Conservation (phyloP, 2,888 invertebrate genomes). For the Erynnis tages region DNA sequence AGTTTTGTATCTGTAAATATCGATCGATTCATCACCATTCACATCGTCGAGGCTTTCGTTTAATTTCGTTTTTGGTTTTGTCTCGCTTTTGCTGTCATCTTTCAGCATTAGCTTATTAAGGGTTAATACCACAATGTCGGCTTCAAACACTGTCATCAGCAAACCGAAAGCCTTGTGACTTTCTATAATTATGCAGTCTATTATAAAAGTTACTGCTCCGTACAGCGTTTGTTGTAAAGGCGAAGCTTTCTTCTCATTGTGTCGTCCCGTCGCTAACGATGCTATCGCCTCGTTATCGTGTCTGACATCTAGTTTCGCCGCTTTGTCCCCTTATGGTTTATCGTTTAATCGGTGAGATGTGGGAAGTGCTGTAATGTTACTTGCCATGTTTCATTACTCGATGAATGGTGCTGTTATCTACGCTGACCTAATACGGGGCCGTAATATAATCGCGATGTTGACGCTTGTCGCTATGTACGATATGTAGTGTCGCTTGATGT, state of each 20-base stretch:
- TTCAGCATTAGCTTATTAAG: conserved; percentile 5
- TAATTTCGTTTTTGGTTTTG: background rate
- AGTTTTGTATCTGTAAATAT: background rate
- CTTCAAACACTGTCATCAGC: conserved; percentile 10
- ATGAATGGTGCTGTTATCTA: conserved; percentile 27
- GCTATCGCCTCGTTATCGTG: conserved; percentile 53
- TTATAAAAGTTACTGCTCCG: conserved; percentile 25
- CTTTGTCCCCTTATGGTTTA: conserved; percentile 53
- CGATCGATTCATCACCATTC: background rate
- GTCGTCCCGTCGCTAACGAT: conserved; percentile 47
- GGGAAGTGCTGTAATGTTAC: conserved; percentile 35
- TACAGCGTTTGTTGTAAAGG: conserved; percentile 34
- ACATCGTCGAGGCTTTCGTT: background rate
- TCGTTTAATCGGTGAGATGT: conserved; percentile 53
- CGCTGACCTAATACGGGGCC: conserved; percentile 24
- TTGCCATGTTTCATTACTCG: conserved; percentile 27
- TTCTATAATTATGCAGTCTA: conserved; percentile 26
- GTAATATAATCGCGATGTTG: conserved; percentile 19
- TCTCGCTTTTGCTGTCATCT: background rate
- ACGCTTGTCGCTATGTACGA: background rate
- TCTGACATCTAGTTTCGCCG: conserved; percentile 53
- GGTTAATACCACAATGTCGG: background rate
- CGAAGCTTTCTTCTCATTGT: conserved; percentile 55
- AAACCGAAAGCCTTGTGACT: conserved; percentile 16
- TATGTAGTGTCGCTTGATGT: background rate